Conservation (phyloP, 2,888 invertebrate genomes). For the Furcula furcula region DNA sequence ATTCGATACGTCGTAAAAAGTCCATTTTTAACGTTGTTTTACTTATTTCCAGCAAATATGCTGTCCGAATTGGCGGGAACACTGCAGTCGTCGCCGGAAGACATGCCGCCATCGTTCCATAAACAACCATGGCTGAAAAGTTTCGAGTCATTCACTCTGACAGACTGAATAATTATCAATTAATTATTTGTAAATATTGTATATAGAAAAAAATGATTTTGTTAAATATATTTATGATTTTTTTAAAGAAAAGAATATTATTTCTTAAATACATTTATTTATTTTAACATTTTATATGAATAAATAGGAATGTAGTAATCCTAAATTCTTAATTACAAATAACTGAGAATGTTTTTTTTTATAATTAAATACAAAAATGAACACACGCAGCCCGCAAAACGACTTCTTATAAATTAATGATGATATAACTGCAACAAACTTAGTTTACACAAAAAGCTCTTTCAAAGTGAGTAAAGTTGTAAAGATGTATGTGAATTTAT, state of each 20-base stretch:
- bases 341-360: not conserved
- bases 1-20: too few relatives aligned
- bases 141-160: constrained; percentile 53
- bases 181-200: constrained; percentile 30
- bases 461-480: too few relatives aligned
- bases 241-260: constrained; percentile 22
- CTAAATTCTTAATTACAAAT: constrained; percentile 11
- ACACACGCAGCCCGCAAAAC: too few relatives aligned
- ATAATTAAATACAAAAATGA: too few relatives aligned
- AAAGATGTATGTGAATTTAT: too few relatives aligned
- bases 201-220: constrained; percentile 27
- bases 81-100: constrained; percentile 53
- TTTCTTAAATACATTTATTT: constrained; percentile 26
- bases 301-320: constrained; percentile 25
- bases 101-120: constrained; percentile 50
- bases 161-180: constrained; percentile 39
- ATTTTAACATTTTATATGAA: constrained; percentile 13
- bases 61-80: constrained; percentile 51
- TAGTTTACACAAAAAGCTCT: too few relatives aligned
- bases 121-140: constrained; percentile 56
- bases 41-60: constrained; percentile 49
- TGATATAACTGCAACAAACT: too few relatives aligned
- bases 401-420: too few relatives aligned
- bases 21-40: not conserved
- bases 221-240: constrained; percentile 14